Evolutionary conservation across 2,888 invertebrate species (phyloP).

Genomic region (Thecophora atra): DNA sequence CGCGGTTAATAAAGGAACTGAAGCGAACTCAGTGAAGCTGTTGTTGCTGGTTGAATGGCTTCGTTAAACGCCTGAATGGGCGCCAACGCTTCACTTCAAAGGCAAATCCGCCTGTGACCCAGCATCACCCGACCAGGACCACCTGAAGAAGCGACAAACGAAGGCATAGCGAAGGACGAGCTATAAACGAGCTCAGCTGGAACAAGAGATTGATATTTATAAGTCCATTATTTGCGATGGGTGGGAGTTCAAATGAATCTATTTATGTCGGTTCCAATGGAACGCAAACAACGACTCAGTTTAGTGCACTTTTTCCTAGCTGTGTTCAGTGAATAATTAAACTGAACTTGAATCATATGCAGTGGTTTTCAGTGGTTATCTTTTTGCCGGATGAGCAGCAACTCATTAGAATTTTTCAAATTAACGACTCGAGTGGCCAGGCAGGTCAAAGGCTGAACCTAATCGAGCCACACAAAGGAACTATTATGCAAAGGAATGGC

Average conservation of each 20-base stretch:
- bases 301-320: constrained; percentile 42
- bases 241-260: not conserved
- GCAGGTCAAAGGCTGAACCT: constrained; percentile 20
- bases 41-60: constrained; percentile 50
- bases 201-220: constrained; percentile 16
- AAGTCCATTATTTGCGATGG: constrained; percentile 28
- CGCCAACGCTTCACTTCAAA: constrained; percentile 50
- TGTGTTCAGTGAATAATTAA: constrained; percentile 59
- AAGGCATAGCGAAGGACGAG: not conserved
- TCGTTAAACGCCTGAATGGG: constrained; percentile 60
- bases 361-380: constrained; percentile 48
- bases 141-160: not conserved
- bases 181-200: constrained; percentile 6
- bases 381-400: not conserved
- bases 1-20: constrained; percentile 44
- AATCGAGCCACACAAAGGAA: too few species aligned
- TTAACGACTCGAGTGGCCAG: constrained; percentile 35
- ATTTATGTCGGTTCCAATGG: constrained; percentile 9
- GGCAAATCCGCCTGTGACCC: not conserved
- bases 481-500: too few species aligned
- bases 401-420: constrained; percentile 9
- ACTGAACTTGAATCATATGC: constrained; percentile 57
- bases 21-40: constrained; percentile 44
- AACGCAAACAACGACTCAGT: constrained; percentile 4
- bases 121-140: not conserved